Percentiles rank a stretch among this genome's conserved stretches.
phyloP scores from a whole-genome alignment of 2,888 invertebrate species.

The Eupithecia inturbata region DNA sequence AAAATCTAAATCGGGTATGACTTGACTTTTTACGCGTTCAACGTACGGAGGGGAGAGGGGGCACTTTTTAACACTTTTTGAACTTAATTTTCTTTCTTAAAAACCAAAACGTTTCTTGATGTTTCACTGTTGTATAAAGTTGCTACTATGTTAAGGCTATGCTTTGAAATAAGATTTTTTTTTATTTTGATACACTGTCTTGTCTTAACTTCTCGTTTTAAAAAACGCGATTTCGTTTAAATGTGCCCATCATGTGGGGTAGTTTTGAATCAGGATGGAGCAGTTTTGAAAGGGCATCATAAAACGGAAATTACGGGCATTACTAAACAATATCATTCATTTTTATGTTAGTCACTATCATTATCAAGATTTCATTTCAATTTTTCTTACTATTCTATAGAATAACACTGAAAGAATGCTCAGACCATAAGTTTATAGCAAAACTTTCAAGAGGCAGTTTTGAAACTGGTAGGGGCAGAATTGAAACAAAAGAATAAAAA shows the following conservation, averaged over 20 bases:
- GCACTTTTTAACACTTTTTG: too few relatives aligned
- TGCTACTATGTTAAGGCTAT: not conserved
- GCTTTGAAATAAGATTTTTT: not conserved
- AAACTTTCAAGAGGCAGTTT: not conserved
- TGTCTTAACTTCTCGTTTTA: not conserved
- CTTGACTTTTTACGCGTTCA: too few relatives aligned
- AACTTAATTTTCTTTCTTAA: too few relatives aligned
- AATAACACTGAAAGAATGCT: not conserved
- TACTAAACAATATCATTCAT: not conserved
- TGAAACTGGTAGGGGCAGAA: not conserved
- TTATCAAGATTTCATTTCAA: not conserved
- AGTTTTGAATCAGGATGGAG: not conserved
- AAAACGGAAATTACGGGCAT: not conserved
- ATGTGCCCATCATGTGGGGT: not conserved
- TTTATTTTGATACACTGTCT: not conserved
- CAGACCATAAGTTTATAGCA: not conserved
- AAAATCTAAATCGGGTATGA: too few relatives aligned
- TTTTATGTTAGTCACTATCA: not conserved
- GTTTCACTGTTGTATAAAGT: not conserved
- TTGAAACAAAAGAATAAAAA: not conserved
- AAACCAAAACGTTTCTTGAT: too few relatives aligned
- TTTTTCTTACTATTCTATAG: not conserved
- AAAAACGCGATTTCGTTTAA: not conserved
- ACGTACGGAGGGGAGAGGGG: too few relatives aligned
- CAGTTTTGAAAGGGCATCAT: not conserved